phyloP scores from a whole-genome alignment of 1,140 invertebrate species.

The Drosophila carrolli region DNA sequence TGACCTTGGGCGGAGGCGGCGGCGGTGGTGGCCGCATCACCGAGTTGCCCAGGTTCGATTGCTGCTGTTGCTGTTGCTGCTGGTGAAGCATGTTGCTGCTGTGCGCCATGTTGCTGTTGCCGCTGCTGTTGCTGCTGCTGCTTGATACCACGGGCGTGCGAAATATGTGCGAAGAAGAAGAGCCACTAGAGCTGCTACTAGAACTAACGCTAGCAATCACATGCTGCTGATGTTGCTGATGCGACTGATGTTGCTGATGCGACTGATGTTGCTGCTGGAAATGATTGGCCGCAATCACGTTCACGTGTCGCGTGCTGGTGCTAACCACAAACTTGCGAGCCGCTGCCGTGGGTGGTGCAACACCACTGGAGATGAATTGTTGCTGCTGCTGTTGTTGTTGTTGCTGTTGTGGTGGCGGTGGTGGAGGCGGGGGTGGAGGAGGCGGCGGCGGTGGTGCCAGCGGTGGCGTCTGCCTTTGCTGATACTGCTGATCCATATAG shows the following conservation, averaged over 20 bases:
- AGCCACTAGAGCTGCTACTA: slow-evolving; percentile 34
- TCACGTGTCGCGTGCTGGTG: slow-evolving; percentile 74
- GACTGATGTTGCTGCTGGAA: slow-evolving; percentile 62
- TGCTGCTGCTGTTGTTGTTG: slow-evolving; percentile 47
- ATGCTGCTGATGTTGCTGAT: slow-evolving; percentile 55
- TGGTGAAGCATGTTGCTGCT: slow-evolving; percentile 45
- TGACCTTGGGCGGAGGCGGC: slow-evolving; percentile 86
- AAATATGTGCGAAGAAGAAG: slow-evolving; percentile 66
- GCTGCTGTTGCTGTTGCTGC: slow-evolving; percentile 37
- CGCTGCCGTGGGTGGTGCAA: slow-evolving; percentile 57
- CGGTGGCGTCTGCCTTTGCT: slow-evolving; percentile 64
- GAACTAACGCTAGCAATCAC: slow-evolving; percentile 61
- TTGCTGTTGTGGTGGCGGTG: slow-evolving; percentile 36
- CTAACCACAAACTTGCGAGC: slow-evolving; percentile 77
- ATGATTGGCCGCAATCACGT: slow-evolving; percentile 71
- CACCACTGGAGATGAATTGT: slow-evolving; percentile 34
- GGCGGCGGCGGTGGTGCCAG: slow-evolving; percentile 48
- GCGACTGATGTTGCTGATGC: slow-evolving; percentile 35
- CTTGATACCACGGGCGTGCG: slow-evolving; percentile 82
- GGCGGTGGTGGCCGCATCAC: slow-evolving; percentile 87
- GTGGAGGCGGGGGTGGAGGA: slow-evolving; percentile 44
- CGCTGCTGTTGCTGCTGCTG: slow-evolving; percentile 53
- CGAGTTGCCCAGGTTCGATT: slow-evolving; percentile 46
- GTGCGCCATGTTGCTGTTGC: background rate
- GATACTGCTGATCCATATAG: slow-evolving; percentile 61